phyloP scores from a whole-genome alignment of 2,888 invertebrate species.

The Volucella inflata region DNA sequence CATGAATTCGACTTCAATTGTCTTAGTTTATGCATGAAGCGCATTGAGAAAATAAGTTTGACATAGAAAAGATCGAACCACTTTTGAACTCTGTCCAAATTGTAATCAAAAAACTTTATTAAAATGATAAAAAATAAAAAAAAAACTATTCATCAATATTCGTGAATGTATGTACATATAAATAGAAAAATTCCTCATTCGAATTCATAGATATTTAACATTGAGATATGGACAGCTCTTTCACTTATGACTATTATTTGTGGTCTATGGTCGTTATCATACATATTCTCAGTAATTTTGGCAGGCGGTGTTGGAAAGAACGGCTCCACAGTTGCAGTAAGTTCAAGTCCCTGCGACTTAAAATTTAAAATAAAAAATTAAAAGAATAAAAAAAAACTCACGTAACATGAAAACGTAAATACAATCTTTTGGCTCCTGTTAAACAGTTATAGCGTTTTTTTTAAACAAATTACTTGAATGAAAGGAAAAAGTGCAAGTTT shows the following conservation, averaged over 20 bases:
- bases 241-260: slow-evolving; percentile 90
- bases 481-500: slow-evolving; percentile 56
- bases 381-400: neutral
- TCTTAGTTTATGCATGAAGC: no score
- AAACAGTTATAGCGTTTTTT: slow-evolving; percentile 66
- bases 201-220: slow-evolving; percentile 85
- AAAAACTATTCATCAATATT: neutral
- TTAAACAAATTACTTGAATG: slow-evolving; percentile 40
- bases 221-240: slow-evolving; percentile 91
- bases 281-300: slow-evolving; percentile 91
- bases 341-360: slow-evolving; percentile 83
- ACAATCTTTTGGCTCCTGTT: slow-evolving; percentile 79
- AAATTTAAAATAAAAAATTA: slow-evolving; percentile 39
- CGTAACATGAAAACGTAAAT: slow-evolving; percentile 34
- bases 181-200: slow-evolving; percentile 59
- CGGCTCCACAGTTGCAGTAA: slow-evolving; percentile 99
- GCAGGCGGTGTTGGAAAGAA: slow-evolving; percentile 99
- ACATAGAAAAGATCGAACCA: slow-evolving; percentile 1
- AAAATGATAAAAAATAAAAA: slow-evolving; percentile 23
- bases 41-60: slow-evolving; percentile 1
- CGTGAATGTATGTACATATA: neutral
- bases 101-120: slow-evolving; percentile 1
- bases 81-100: slow-evolving; percentile 2
- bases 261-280: slow-evolving; percentile 89
- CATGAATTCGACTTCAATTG: no score